phyloP scores from a whole-genome alignment of 2,113 vertebrate species.

The Alces alces region DNA sequence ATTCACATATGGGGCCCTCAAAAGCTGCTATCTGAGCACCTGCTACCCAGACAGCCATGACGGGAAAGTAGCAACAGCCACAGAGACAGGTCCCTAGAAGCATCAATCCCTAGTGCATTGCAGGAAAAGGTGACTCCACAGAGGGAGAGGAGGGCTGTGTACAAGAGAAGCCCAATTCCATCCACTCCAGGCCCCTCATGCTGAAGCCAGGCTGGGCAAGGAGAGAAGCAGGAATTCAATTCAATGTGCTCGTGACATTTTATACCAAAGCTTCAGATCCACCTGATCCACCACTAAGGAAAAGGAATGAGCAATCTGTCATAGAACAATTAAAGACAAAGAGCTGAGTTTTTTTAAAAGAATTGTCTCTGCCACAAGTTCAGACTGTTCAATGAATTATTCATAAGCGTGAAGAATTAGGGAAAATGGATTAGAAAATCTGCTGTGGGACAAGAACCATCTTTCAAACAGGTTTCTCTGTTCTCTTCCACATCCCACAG shows the following conservation, averaged over 20 bases:
- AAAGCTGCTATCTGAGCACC: neutral
- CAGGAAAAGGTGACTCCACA: neutral
- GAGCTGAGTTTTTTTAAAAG: neutral
- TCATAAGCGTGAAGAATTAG: neutral
- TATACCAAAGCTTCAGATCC: neutral
- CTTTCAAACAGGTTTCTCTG: neutral
- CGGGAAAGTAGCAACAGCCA: too few relatives aligned
- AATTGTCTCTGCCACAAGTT: neutral
- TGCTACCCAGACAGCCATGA: fast-evolving
- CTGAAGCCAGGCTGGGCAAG: neutral
- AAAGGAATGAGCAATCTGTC: neutral
- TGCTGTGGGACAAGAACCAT: neutral
- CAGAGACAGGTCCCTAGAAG: neutral
- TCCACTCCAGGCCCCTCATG: fast-evolving
- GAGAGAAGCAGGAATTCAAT: neutral
- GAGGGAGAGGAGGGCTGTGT: neutral
- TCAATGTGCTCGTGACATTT: neutral
- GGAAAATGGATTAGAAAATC: neutral
- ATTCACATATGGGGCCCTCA: neutral
- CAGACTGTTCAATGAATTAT: neutral
- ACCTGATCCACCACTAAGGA: neutral
- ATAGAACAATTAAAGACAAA: neutral
- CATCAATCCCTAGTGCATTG: too few relatives aligned
- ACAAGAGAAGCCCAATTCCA: neutral
- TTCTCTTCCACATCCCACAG: neutral